Percentiles rank a stretch among this genome's conserved stretches.
Conservation (phyloP, 2,113 vertebrate genomes). For the Eubucco bourcierii region DNA sequence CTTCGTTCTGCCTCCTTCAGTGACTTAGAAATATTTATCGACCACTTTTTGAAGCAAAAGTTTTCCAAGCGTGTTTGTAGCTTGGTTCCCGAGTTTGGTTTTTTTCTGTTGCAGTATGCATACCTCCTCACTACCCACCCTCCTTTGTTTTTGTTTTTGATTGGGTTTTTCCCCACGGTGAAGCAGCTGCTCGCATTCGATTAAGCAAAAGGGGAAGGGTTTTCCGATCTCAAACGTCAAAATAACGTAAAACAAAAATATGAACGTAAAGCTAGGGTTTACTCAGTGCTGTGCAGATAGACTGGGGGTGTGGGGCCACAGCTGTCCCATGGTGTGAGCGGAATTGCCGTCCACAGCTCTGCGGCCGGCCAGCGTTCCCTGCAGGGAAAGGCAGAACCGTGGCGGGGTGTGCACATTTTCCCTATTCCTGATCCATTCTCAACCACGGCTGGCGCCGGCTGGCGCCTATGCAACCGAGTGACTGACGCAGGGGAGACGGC, state of each 20-base stretch:
- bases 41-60: not conserved
- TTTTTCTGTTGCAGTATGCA: accelerated
- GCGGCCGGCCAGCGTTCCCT: accelerated
- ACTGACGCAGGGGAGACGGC: not conserved
- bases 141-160: no score
- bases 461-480: accelerated
- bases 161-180: no score
- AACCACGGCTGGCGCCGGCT: accelerated
- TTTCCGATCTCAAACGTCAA: no score
- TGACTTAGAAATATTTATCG: accelerated
- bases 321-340: no score
- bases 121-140: not conserved
- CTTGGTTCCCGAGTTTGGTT: accelerated
- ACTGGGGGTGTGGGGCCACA: accelerated
- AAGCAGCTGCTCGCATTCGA: no score
- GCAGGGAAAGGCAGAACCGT: accelerated
- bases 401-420: not conserved
- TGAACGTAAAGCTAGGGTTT: accelerated
- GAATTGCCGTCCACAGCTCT: accelerated
- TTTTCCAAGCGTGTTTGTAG: accelerated
- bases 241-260: not conserved
- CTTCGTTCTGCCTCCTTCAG: accelerated
- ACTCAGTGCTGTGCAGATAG: accelerated
- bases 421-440: accelerated
- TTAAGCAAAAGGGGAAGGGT: no score